Evolutionary conservation across 2,888 invertebrate genomes (phyloP), one percentile per base, ranked within the genome.

Genomic region (Nomada goodeniana): DNA sequence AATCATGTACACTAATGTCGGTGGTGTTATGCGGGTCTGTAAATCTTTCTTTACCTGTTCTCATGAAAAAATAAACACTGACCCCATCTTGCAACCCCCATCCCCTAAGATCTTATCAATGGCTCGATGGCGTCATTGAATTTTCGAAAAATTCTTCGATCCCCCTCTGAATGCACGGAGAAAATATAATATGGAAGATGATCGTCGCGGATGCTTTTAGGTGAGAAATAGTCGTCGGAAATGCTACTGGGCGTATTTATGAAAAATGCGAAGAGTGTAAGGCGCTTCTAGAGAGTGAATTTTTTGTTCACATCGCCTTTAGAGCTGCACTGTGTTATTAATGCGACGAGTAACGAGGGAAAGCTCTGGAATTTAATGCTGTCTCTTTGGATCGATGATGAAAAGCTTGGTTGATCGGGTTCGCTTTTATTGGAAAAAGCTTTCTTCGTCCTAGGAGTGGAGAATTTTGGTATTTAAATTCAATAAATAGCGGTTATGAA

Each of bases 181-280:
- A 64, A 65, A 76, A 73, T 42, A 64, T 76, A 76, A 76, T 73
- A 64, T 36, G 7, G 36, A 9, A 36, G 74, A 61, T 23, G 57
- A 50, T 23, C 74, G 74, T 63, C 42, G 42, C 5, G 36, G 63
- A 63, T 42, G 64, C 63, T 57, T 57, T 76, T 63, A 57, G 50
- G 64, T 64, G 76, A 76, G 57, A 76, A 76, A 76, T 76, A 76
- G 60, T 70, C 26, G 13, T 75, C 36, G n/a, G 70, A 59, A 52
- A 60, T 52, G 42, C 26, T 52, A 26, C n/a, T 60, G 44, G 59
- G 47, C 18, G 70, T 75, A 75, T 69, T 75, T 60, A 69, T 59
- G 59, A 69, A 59, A 74, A 68, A 74, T 74, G 57, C 36, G 44
- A 23, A 23, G 50, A 20, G 29, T 15, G 57, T 50, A 52, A 36